These are phyloP conservation scores for Anodontia alba DNA, from an alignment of 2,888 invertebrate species.

Conservation along the genomic window DNA sequence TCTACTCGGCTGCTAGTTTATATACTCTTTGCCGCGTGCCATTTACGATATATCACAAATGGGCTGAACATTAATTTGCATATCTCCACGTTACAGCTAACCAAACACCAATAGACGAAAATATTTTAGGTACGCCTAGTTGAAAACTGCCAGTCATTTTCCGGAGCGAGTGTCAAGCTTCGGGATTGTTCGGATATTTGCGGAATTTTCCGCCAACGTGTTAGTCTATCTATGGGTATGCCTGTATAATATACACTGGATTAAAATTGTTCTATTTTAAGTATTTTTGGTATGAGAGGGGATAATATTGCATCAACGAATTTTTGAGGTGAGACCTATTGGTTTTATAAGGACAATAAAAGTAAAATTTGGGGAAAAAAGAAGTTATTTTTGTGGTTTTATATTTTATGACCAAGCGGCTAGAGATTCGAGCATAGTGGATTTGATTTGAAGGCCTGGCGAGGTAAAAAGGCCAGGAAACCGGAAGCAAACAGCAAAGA, in stretches of 20 bases:
- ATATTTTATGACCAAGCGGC: neutral
- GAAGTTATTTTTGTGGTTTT: neutral
- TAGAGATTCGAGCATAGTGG: too few relatives aligned
- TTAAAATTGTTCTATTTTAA: neutral
- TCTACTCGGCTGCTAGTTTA: slow-evolving; percentile 9
- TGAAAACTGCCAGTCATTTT: slow-evolving; percentile 37
- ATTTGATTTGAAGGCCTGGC: too few relatives aligned
- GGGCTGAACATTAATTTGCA: slow-evolving; percentile 35
- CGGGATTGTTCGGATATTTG: slow-evolving; percentile 31
- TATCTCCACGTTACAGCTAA: slow-evolving; percentile 28
- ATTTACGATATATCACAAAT: slow-evolving; percentile 4
- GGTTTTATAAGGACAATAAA: neutral
- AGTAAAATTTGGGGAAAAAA: neutral
- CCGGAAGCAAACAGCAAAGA: too few relatives aligned
- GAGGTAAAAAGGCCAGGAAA: too few relatives aligned
- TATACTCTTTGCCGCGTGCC: slow-evolving; percentile 43
- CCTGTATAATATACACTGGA: neutral
- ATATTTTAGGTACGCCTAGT: slow-evolving; percentile 11
- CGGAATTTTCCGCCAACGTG: slow-evolving; percentile 19
- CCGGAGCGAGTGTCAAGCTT: slow-evolving; percentile 23
- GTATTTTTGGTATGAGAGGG: neutral
- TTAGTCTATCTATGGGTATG: neutral
- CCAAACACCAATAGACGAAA: slow-evolving; percentile 25
- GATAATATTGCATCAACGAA: neutral
- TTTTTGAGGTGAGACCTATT: neutral